Evolutionary conservation across 2,888 invertebrate species (phyloP).

Genomic region (Brachynemurus nebulosus): DNA sequence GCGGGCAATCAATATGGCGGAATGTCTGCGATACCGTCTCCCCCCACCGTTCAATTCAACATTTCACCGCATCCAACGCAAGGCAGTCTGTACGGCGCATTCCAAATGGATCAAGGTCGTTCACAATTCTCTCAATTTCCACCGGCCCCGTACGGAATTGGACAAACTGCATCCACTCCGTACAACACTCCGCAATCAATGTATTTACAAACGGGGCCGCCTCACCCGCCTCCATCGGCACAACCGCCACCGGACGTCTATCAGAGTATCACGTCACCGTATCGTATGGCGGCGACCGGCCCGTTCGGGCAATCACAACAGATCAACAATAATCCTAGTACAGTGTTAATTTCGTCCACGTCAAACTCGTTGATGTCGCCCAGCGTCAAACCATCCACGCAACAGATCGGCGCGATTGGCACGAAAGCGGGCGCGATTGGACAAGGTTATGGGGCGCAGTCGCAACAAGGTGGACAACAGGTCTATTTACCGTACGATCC

Average conservation of each 20-base stretch:
- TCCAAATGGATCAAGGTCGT: constrained; percentile 54
- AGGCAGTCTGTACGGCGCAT: constrained; percentile 69
- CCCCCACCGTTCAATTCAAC: constrained; percentile 68
- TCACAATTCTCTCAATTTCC: constrained; percentile 72
- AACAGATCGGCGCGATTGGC: constrained; percentile 67
- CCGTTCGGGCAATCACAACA: constrained; percentile 71
- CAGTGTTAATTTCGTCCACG: constrained; percentile 76
- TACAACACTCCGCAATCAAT: constrained; percentile 47
- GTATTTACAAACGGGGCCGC: constrained; percentile 46
- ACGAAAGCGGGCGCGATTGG: constrained; percentile 42
- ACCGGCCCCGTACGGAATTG: constrained; percentile 51
- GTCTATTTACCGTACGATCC: constrained; percentile 47
- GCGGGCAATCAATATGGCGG: constrained; percentile 51
- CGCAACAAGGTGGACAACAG: constrained; percentile 36
- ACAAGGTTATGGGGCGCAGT: constrained; percentile 41
- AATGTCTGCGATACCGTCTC: constrained; percentile 76
- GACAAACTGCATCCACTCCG: constrained; percentile 38
- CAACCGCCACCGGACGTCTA: constrained; percentile 56
- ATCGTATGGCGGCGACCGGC: constrained; percentile 42
- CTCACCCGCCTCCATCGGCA: constrained; percentile 42
- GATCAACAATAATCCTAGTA: constrained; percentile 67
- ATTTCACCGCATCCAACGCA: constrained; percentile 59
- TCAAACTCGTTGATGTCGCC: constrained; percentile 83
- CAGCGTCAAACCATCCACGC: constrained; percentile 67
- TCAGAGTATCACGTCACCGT: constrained; percentile 45